A percentile compares a stretch with the other conserved stretches of the same genome.
Evolutionary conservation across 2,113 vertebrate genomes (phyloP).

Genomic region (Cervus canadensis): DNA sequence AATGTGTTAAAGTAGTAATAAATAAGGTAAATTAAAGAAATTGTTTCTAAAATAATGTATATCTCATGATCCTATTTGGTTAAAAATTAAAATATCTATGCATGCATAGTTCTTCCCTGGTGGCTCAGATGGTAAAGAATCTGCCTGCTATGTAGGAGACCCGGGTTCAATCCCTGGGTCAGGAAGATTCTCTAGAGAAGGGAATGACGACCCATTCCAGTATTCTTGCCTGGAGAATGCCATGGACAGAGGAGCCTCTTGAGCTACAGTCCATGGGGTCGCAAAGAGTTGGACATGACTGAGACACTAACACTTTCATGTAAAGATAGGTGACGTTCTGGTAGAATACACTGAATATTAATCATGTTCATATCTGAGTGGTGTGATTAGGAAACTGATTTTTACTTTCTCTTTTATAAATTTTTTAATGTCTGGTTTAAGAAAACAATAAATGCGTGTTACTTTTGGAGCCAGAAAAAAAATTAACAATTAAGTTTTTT

Average conservation of each 20-base stretch:
- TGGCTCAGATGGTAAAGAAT: background rate
- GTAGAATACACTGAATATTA: background rate
- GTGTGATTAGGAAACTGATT: background rate
- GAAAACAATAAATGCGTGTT: background rate
- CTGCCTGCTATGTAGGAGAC: background rate
- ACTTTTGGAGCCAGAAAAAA: background rate
- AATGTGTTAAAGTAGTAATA: background rate
- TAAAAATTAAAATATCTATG: background rate
- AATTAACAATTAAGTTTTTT: background rate
- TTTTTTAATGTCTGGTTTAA: background rate
- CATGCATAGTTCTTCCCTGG: background rate
- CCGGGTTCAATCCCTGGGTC: background rate
- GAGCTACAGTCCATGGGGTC: background rate
- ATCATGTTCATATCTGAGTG: background rate
- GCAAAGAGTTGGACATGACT: background rate
- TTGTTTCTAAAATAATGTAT: background rate
- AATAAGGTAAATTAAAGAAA: slow-evolving; percentile 31
- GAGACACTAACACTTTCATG: background rate
- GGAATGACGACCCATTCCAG: background rate
- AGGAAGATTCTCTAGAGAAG: background rate
- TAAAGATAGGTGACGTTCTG: background rate
- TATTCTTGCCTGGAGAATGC: background rate
- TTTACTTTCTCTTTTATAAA: background rate
- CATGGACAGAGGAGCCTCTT: background rate
- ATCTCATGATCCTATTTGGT: background rate